These are phyloP conservation scores for Phaedon cochleariae DNA, from an alignment of 2,888 invertebrate genomes.

Conservation along the genomic window DNA sequence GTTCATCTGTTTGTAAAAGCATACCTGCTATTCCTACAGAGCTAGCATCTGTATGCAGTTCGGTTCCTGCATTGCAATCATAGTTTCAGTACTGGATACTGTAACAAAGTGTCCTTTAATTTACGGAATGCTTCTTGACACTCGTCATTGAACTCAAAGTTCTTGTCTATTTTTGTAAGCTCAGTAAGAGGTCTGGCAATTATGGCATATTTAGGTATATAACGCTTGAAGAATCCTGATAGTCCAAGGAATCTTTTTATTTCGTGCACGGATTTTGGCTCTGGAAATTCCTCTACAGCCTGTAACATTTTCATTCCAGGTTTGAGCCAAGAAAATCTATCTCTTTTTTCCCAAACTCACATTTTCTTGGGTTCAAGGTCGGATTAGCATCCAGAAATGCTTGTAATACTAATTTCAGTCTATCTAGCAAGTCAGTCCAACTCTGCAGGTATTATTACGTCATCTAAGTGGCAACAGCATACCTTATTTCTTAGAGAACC, in stretches of 20 bases:
- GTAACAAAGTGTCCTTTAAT: constrained; percentile 19
- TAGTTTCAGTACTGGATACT: constrained; percentile 31
- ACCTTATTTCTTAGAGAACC: constrained; percentile 30
- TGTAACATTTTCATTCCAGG: constrained; percentile 26
- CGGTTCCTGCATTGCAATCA: constrained; percentile 29
- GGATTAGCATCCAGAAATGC: constrained; percentile 43
- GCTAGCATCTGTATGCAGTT: constrained; percentile 40
- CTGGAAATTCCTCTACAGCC: constrained; percentile 32
- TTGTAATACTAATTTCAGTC: constrained; percentile 44
- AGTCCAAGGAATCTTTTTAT: constrained; percentile 41
- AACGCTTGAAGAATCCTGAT: constrained; percentile 40
- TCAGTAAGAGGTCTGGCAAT: constrained; percentile 47
- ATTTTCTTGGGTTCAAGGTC: constrained; percentile 52
- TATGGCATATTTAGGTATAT: constrained; percentile 37
- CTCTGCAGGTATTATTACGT: constrained; percentile 31
- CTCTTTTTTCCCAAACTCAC: constrained; percentile 44
- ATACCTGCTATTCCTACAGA: constrained; percentile 43
- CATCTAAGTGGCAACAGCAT: constrained; percentile 32
- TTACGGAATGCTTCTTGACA: constrained; percentile 23
- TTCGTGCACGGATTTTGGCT: constrained; percentile 33
- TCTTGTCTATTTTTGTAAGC: constrained; percentile 37
- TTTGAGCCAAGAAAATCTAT: constrained; percentile 31
- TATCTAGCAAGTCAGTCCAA: constrained; percentile 37
- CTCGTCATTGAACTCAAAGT: constrained; percentile 32
- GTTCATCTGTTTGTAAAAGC: constrained; percentile 43